These are phyloP conservation scores for Melitaea cinxia DNA, from an alignment of 1,140 invertebrate species.

Conservation along the genomic window DNA sequence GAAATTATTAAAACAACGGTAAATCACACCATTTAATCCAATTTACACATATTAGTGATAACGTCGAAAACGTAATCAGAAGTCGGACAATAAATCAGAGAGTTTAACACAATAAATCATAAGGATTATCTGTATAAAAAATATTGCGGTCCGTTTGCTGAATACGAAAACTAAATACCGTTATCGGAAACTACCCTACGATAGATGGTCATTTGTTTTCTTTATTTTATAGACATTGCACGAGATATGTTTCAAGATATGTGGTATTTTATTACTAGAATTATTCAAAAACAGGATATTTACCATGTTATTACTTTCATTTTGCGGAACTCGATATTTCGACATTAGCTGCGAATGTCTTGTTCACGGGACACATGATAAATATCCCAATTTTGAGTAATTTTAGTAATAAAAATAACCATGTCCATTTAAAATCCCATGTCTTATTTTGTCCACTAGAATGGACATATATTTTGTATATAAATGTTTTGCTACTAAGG, in stretches of 20 bases:
- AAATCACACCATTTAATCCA: conserved; percentile 6
- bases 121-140: conserved; percentile 52
- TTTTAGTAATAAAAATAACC: too few relatives aligned
- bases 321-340: too few relatives aligned
- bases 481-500: too few relatives aligned
- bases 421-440: too few relatives aligned
- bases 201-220: conserved; percentile 30
- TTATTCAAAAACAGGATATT: too few relatives aligned
- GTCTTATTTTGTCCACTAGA: too few relatives aligned
- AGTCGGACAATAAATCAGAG: conserved; percentile 47
- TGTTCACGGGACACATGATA: too few relatives aligned
- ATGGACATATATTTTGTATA: too few relatives aligned
- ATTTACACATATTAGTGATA: conserved; percentile 38
- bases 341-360: too few relatives aligned
- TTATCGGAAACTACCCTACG: conserved; percentile 27
- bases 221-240: conserved; percentile 27
- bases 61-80: conserved; percentile 43
- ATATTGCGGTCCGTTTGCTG: conserved; percentile 40
- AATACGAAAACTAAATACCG: conserved; percentile 35
- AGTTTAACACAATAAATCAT: conserved; percentile 53
- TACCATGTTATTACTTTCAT: too few relatives aligned
- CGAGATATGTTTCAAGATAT: neutral
- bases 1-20: neutral
- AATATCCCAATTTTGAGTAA: too few relatives aligned
- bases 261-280: too few relatives aligned